phyloP scores from a whole-genome alignment of 1,140 invertebrate species.

The Bombus cullumanus region DNA sequence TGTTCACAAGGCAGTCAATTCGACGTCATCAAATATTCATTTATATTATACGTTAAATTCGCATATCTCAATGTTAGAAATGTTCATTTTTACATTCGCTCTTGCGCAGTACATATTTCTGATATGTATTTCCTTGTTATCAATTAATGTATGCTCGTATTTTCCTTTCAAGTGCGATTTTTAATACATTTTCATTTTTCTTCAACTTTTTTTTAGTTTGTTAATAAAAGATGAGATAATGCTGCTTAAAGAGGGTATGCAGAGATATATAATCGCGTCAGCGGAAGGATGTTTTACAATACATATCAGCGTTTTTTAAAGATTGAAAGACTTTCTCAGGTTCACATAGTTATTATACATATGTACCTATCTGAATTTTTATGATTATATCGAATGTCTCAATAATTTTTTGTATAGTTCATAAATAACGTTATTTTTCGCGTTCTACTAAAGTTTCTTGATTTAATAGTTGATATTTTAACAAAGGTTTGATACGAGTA shows the following conservation, averaged over 20 bases:
- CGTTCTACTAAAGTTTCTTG: background rate
- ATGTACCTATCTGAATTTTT: background rate
- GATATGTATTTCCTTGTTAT: background rate
- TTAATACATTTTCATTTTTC: background rate
- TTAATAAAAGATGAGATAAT: background rate
- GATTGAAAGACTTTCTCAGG: background rate
- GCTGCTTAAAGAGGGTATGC: background rate
- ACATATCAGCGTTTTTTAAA: background rate
- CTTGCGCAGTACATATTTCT: background rate
- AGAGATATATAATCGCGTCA: background rate
- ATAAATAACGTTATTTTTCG: background rate
- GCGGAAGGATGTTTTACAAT: background rate
- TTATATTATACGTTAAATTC: background rate
- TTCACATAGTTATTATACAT: background rate
- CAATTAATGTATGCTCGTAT: background rate
- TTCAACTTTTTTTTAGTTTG: background rate
- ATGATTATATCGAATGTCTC: background rate
- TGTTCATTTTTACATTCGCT: background rate
- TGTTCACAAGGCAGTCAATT: background rate
- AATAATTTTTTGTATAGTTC: background rate
- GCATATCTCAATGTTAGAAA: background rate
- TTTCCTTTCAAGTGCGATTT: background rate
- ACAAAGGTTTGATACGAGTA: background rate
- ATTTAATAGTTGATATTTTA: background rate
- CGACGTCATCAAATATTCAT: background rate